These are phyloP conservation scores for Anoplolepis gracilipes DNA, from an alignment of 1,140 invertebrate genomes.

Conservation along the genomic window DNA sequence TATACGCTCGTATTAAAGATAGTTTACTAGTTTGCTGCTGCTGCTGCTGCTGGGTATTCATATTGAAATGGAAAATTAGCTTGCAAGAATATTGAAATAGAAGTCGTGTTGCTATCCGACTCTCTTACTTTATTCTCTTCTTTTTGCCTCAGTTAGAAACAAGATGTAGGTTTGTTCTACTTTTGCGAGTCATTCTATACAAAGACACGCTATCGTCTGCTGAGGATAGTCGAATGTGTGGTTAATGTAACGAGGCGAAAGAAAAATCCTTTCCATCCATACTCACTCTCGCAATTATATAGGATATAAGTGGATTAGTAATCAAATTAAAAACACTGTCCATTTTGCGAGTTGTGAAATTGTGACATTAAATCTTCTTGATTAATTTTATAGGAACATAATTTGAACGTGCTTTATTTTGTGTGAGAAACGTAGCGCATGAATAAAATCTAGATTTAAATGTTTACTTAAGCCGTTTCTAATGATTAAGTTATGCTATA, in stretches of 20 bases:
- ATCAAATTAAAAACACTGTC: slow-evolving; percentile 32
- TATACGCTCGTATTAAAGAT: background rate
- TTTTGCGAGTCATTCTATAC: slow-evolving; percentile 4
- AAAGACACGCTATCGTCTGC: background rate
- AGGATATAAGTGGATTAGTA: slow-evolving; percentile 57
- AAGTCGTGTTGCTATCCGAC: background rate
- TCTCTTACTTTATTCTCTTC: background rate
- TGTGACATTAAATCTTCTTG: background rate
- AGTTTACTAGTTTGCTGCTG: background rate
- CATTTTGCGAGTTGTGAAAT: background rate
- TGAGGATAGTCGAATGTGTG: background rate
- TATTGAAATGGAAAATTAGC: slow-evolving; percentile 12
- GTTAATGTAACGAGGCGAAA: background rate
- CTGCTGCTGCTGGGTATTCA: background rate
- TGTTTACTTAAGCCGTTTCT: background rate
- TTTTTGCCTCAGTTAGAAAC: background rate
- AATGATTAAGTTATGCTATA: slow-evolving; percentile 2
- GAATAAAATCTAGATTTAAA: background rate
- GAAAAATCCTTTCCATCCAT: slow-evolving; percentile 10
- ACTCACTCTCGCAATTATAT: slow-evolving; percentile 43
- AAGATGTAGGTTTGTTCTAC: background rate
- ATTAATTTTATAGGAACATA: background rate
- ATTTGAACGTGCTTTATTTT: background rate
- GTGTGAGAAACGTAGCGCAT: background rate
- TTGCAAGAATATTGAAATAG: background rate